Percentiles rank a stretch among this genome's conserved stretches.
phyloP scores from a whole-genome alignment of 1,140 invertebrate genomes.

The Brachionus plicatilis region DNA sequence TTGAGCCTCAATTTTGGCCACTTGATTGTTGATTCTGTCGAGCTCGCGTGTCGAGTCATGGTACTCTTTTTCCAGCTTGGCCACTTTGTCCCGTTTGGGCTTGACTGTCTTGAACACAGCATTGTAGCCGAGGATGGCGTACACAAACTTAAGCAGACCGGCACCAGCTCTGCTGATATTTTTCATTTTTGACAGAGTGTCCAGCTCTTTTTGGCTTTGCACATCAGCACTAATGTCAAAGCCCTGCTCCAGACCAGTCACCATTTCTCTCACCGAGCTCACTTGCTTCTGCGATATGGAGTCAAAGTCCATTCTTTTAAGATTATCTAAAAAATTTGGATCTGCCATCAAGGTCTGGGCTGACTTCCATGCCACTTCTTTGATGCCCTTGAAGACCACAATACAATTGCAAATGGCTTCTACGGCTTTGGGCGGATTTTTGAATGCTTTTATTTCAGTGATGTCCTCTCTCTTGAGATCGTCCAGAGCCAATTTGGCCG shows the following conservation, averaged over 20 bases:
- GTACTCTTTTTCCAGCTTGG: slow-evolving; percentile 64
- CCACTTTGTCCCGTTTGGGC: slow-evolving; percentile 73
- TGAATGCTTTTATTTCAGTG: slow-evolving; percentile 80
- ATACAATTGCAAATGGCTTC: slow-evolving; percentile 79
- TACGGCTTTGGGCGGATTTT: slow-evolving; percentile 78
- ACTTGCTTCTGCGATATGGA: slow-evolving; percentile 60
- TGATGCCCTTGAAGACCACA: slow-evolving; percentile 70
- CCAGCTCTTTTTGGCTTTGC: background rate
- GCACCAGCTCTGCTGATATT: slow-evolving; percentile 66
- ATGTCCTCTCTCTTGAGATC: slow-evolving; percentile 80
- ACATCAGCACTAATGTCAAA: background rate
- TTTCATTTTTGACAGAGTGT: slow-evolving; percentile 52
- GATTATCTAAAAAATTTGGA: slow-evolving; percentile 69
- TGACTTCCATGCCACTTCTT: slow-evolving; percentile 79
- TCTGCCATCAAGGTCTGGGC: slow-evolving; percentile 84
- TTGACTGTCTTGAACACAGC: slow-evolving; percentile 75
- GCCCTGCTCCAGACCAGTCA: background rate
- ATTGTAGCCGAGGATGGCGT: slow-evolving; percentile 77
- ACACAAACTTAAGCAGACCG: slow-evolving; percentile 74
- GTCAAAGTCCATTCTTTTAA: slow-evolving; percentile 79
- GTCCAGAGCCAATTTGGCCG: slow-evolving; percentile 69
- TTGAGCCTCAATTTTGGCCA: slow-evolving; percentile 66
- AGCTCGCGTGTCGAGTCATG: slow-evolving; percentile 63
- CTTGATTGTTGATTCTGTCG: slow-evolving; percentile 70
- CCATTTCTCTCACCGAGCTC: background rate